Evolutionary conservation across 2,113 vertebrate genomes (phyloP).

Genomic region (Echinops telfairi): DNA sequence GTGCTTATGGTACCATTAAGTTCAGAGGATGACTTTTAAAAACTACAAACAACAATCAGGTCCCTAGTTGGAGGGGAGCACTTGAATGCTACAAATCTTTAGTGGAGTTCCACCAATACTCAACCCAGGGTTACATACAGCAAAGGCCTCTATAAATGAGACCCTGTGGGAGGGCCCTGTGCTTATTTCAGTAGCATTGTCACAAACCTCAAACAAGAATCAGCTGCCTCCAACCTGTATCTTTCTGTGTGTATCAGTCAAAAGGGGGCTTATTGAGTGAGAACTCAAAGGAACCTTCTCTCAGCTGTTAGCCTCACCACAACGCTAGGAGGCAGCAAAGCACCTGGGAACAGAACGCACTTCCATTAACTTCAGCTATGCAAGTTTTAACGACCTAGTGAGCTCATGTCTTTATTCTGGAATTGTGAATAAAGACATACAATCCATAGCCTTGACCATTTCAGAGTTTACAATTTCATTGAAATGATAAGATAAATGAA

Average conservation of each 20-base stretch:
- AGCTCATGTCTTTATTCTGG: neutral
- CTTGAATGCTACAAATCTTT: neutral
- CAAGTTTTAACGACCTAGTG: conserved; percentile 17
- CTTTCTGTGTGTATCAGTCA: neutral
- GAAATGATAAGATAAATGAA: neutral
- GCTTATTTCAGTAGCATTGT: neutral
- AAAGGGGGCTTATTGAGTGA: neutral
- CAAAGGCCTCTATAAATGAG: rapidly evolving
- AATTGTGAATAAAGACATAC: neutral
- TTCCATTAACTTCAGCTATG: conserved; percentile 26
- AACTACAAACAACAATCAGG: neutral
- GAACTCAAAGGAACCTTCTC: neutral
- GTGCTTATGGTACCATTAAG: neutral
- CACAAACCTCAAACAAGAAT: neutral
- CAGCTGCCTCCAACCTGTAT: neutral
- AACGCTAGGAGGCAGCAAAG: conserved; percentile 79
- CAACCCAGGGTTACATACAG: neutral
- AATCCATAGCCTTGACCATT: neutral
- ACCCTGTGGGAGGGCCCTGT: neutral
- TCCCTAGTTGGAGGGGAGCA: neutral
- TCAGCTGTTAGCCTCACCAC: neutral
- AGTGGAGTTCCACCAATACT: neutral
- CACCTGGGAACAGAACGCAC: conserved; percentile 63
- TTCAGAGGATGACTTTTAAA: neutral
- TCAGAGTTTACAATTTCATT: neutral